Conservation (phyloP, 2,888 invertebrate species). For the Diarsia mendica region DNA sequence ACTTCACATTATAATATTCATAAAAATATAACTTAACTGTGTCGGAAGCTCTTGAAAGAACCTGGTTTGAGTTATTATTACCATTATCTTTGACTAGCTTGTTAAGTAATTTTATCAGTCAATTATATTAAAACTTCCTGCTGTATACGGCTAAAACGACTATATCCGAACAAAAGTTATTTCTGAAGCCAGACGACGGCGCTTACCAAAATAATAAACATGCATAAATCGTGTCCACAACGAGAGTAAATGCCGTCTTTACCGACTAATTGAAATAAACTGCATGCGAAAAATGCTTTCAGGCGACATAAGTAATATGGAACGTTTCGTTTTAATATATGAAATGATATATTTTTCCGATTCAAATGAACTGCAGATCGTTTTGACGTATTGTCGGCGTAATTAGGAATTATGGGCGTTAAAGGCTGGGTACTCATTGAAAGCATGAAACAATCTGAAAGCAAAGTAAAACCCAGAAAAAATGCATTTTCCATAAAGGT, state of each 20-base stretch:
- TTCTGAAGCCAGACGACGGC: conserved; percentile 68
- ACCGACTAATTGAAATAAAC: conserved; percentile 80
- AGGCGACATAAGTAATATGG: conserved; percentile 36
- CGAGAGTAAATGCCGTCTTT: conserved; percentile 70
- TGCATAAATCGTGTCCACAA: conserved; percentile 76
- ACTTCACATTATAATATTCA: conserved; percentile 19
- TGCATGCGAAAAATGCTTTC: conserved; percentile 69
- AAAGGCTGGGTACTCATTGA: conserved; percentile 51
- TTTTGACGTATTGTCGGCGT: conserved; percentile 67
- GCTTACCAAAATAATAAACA: conserved; percentile 71
- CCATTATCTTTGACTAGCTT: conserved; percentile 27
- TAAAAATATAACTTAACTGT: conserved; percentile 28
- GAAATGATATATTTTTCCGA: conserved; percentile 63
- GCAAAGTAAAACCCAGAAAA: conserved; percentile 2
- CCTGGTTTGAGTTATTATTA: conserved; percentile 13
- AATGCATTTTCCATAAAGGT: neutral
- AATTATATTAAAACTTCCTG: conserved; percentile 34
- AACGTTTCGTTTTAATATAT: conserved; percentile 42
- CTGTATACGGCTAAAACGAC: conserved; percentile 26
- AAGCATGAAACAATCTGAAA: conserved; percentile 11
- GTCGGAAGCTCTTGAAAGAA: conserved; percentile 36
- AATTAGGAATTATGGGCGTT: conserved; percentile 73
- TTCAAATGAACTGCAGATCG: conserved; percentile 45
- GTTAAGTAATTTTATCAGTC: conserved; percentile 33
- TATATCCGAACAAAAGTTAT: conserved; percentile 59